Conservation (phyloP, 2,888 invertebrate species). For the Synergus itoensis region DNA sequence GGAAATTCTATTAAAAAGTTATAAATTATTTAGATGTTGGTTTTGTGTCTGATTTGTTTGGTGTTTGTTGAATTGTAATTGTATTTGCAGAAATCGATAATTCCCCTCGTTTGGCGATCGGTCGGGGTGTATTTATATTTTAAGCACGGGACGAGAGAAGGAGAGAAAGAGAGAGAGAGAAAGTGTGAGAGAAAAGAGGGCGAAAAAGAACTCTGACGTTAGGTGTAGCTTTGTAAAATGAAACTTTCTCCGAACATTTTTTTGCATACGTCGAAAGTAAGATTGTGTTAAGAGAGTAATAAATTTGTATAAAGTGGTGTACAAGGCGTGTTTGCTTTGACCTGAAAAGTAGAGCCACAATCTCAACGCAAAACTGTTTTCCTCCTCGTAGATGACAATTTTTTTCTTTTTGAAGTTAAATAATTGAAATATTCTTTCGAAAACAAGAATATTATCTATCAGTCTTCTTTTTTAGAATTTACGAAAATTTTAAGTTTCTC, state of each 20-base stretch:
- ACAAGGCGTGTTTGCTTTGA: slow-evolving; percentile 56
- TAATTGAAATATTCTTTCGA: too few relatives aligned
- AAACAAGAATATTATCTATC: too few relatives aligned
- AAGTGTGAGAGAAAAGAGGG: slow-evolving; percentile 41
- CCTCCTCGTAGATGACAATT: neutral
- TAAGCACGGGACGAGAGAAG: slow-evolving; percentile 56
- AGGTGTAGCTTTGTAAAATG: slow-evolving; percentile 73
- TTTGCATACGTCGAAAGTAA: slow-evolving; percentile 71
- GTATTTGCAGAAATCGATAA: slow-evolving; percentile 34
- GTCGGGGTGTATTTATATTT: slow-evolving; percentile 52
- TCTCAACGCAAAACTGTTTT: slow-evolving; percentile 3
- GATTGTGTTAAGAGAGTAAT: slow-evolving; percentile 73
- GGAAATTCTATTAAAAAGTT: slow-evolving; percentile 1
- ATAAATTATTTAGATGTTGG: neutral
- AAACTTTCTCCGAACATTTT: slow-evolving; percentile 70
- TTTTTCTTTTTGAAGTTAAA: neutral
- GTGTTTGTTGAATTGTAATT: slow-evolving; percentile 22
- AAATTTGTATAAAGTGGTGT: slow-evolving; percentile 76
- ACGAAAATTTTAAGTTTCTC: too few relatives aligned
- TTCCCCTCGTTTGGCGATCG: slow-evolving; percentile 44
- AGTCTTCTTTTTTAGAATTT: too few relatives aligned
- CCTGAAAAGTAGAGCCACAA: slow-evolving; percentile 41
- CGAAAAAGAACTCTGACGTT: slow-evolving; percentile 55
- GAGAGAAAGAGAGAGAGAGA: slow-evolving; percentile 44
- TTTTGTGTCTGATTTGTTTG: neutral